Conservation (phyloP, 2,113 vertebrate species). For the Athene noctua region DNA sequence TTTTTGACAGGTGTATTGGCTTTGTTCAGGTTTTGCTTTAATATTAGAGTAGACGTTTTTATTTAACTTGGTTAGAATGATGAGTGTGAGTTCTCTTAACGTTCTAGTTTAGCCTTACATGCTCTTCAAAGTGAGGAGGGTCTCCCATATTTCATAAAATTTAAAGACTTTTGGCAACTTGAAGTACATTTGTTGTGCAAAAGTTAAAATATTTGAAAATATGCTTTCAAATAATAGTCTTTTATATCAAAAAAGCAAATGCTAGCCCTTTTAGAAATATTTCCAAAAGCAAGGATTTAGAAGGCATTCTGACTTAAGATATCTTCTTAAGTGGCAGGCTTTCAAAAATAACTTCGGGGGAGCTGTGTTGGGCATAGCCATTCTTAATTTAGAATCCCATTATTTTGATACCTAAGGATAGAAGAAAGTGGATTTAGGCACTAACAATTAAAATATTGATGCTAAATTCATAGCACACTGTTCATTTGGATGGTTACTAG, state of each 20-base stretch:
- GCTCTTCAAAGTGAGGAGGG: neutral
- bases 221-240: neutral
- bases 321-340: neutral
- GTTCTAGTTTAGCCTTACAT: neutral
- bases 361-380: neutral
- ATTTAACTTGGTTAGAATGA: neutral
- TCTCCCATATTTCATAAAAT: neutral
- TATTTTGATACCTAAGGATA: neutral
- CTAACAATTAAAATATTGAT: neutral
- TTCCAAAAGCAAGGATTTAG: neutral
- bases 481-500: neutral
- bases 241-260: neutral
- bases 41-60: neutral
- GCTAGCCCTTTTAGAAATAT: neutral
- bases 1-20: neutral
- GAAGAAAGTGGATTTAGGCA: neutral
- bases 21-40: conserved; percentile 3
- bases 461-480: neutral
- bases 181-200: neutral
- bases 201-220: neutral
- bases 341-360: neutral
- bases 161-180: conserved; percentile 28
- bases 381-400: neutral
- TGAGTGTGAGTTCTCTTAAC: neutral
- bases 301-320: neutral